These are phyloP conservation scores for Schlechtendalia chinensis DNA, from an alignment of 1,140 invertebrate species.

Conservation along the genomic window DNA sequence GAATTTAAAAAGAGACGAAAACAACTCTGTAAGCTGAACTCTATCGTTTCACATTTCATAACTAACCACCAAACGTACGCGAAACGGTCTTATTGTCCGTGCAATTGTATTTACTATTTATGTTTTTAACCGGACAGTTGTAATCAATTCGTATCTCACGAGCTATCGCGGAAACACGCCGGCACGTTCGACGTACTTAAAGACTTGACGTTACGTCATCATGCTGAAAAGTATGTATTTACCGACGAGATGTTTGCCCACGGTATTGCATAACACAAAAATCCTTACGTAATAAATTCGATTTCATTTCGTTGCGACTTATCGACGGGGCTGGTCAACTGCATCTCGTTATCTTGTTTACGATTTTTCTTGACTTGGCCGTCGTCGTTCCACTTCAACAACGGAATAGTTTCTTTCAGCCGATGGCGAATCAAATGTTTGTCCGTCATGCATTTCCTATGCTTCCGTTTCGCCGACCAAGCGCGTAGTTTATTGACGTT, in stretches of 20 bases:
- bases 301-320: background rate
- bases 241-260: background rate
- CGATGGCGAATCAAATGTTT: background rate
- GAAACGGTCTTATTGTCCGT: too few species aligned
- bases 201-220: too few species aligned
- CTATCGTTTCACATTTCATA: too few species aligned
- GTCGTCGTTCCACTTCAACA: background rate
- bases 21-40: too few species aligned
- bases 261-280: background rate
- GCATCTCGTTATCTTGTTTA: background rate
- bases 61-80: too few species aligned
- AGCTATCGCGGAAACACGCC: too few species aligned
- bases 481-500: background rate
- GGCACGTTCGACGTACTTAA: too few species aligned
- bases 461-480: background rate
- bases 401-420: conserved; percentile 8
- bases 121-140: too few species aligned
- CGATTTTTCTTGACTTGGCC: background rate
- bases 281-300: background rate
- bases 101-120: too few species aligned
- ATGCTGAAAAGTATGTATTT: background rate
- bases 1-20: too few species aligned
- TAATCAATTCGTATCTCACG: too few species aligned
- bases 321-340: too few species aligned
- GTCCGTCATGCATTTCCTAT: background rate